phyloP scores from a whole-genome alignment of 2,888 invertebrate genomes.

The Sarcophaga subvicina region DNA sequence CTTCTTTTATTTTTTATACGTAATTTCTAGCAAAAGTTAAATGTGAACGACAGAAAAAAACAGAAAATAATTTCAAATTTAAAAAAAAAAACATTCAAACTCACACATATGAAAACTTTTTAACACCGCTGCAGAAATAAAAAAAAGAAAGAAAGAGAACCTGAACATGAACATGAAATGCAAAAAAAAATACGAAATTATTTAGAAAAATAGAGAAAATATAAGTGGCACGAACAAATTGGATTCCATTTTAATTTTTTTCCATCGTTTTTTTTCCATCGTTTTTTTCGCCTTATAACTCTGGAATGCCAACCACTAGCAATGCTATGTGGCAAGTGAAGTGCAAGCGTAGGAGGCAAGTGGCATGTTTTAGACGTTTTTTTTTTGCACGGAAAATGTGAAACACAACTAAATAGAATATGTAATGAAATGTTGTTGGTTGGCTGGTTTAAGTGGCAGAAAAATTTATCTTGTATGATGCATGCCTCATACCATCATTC shows the following conservation, averaged over 20 bases:
- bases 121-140: background rate
- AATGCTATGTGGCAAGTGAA: background rate
- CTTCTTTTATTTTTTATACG: background rate
- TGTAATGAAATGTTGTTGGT: conserved; percentile 57
- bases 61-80: background rate
- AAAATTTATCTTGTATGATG: conserved; percentile 63
- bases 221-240: background rate
- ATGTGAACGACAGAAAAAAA: no score
- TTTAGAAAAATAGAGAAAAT: conserved; percentile 1
- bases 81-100: background rate
- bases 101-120: background rate
- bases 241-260: background rate
- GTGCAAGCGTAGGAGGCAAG: background rate
- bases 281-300: background rate
- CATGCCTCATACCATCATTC: conserved; percentile 36
- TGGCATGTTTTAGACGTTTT: background rate
- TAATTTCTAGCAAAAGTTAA: background rate
- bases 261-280: no score
- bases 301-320: conserved; percentile 42
- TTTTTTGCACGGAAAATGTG: background rate
- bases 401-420: conserved; percentile 43
- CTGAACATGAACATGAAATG: background rate
- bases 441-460: conserved; percentile 59
- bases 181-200: background rate
- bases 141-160: background rate